phyloP scores from a whole-genome alignment of 2,113 vertebrate species.

The Paraplagusia blochii region DNA sequence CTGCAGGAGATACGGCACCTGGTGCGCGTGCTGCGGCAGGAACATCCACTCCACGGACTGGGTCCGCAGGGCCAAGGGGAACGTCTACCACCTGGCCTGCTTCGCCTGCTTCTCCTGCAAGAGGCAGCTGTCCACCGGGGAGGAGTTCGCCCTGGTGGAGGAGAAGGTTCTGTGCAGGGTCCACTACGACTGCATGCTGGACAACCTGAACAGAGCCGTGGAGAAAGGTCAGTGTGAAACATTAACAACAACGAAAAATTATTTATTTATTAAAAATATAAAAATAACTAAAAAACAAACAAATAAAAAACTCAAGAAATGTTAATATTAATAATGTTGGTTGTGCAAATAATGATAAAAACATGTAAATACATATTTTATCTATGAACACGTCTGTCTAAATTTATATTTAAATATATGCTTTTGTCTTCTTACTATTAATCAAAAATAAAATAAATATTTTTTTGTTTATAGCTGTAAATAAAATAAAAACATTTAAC shows the following conservation, averaged over 20 bases:
- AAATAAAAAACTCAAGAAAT: too few species aligned
- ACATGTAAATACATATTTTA: too few species aligned
- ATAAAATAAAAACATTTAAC: too few species aligned
- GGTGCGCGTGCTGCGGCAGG: constrained; percentile 93
- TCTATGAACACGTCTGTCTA: too few species aligned
- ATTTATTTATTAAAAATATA: background rate
- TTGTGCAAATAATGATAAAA: too few species aligned
- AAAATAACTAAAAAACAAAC: background rate
- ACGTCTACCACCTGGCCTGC: constrained; percentile 94
- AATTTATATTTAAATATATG: too few species aligned
- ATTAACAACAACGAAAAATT: background rate
- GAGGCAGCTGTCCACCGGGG: constrained; percentile 93
- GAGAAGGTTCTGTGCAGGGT: constrained; percentile 94
- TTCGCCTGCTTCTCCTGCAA: constrained; percentile 99
- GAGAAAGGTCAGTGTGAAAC: constrained; percentile 84
- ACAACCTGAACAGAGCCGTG: constrained; percentile 93
- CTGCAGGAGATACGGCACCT: constrained; percentile 90
- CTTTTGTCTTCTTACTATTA: too few species aligned
- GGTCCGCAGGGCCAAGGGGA: constrained; percentile 94
- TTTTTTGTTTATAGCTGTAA: too few species aligned
- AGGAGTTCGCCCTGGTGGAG: constrained; percentile 97
- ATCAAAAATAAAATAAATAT: too few species aligned
- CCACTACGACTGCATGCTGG: constrained; percentile 97
- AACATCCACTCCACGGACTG: constrained; percentile 97
- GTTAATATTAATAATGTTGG: too few species aligned